Evolutionary conservation across 2,888 invertebrate genomes (phyloP).

Genomic region (Branchellion lobata): DNA sequence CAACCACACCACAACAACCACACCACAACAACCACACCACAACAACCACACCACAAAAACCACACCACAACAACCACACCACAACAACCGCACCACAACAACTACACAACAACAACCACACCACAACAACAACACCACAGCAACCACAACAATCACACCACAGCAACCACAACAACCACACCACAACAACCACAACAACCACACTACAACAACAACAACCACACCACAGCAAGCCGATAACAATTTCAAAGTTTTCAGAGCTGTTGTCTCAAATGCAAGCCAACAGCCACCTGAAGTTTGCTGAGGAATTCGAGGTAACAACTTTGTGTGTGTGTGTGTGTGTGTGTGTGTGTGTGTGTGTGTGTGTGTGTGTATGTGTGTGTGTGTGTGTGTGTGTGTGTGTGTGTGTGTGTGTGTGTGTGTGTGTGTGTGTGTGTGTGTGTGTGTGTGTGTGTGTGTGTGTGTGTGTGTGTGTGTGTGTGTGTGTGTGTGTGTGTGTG

Average conservation of each 20-base stretch:
- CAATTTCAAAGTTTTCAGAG: background rate
- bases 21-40: slow-evolving; percentile 13
- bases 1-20: background rate
- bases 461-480: too few species aligned
- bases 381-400: slow-evolving; percentile 7
- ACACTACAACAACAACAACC: background rate
- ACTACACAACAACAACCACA: too few species aligned
- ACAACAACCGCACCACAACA: background rate
- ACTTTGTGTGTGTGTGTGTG: background rate
- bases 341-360: background rate
- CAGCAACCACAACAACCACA: background rate
- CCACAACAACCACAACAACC: background rate
- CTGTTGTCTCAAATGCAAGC: slow-evolving; percentile 28
- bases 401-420: slow-evolving; percentile 18
- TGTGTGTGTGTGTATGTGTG: background rate
- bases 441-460: too few species aligned
- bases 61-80: background rate
- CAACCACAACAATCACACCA: background rate
- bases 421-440: slow-evolving; percentile 24
- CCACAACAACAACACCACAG: background rate
- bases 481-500: too few species aligned
- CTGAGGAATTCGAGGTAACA: slow-evolving; percentile 35
- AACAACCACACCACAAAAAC: background rate
- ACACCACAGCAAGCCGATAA: background rate
- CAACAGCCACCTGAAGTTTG: slow-evolving; percentile 34